A percentile compares a stretch with the other conserved stretches of the same genome.
phyloP scores from a whole-genome alignment of 2,797 vertebrate species.

The Dendrocincla fuliginosa region DNA sequence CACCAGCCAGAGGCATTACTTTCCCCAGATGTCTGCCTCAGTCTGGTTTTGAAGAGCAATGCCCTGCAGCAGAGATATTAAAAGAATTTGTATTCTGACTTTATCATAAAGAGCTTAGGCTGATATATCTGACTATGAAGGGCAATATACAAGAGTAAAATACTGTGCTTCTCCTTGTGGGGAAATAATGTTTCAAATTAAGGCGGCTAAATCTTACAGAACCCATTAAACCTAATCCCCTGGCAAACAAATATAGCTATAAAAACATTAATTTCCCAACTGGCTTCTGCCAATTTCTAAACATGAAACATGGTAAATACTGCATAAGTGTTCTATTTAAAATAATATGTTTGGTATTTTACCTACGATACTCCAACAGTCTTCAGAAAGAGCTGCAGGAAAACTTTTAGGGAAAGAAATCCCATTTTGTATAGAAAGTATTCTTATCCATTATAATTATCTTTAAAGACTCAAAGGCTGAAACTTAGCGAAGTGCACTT shows the following conservation, averaged over 20 bases:
- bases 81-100: background rate
- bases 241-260: background rate
- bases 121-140: background rate
- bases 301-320: background rate
- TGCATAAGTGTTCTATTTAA: background rate
- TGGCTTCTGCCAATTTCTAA: constrained; percentile 5
- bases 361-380: background rate
- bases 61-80: background rate
- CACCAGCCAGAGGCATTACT: background rate
- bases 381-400: background rate
- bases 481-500: background rate
- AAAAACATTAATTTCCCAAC: background rate
- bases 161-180: background rate
- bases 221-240: background rate
- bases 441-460: background rate
- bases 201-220: background rate
- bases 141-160: background rate
- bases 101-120: background rate
- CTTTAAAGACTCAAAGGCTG: background rate
- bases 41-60: background rate
- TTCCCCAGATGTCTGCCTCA: background rate
- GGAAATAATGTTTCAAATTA: background rate
- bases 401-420: background rate
- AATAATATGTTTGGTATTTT: background rate
- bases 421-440: background rate